Evolutionary conservation across 2,888 invertebrate genomes (phyloP), one percentile per base, ranked within the genome.

Genomic region (Amiota communis): DNA sequence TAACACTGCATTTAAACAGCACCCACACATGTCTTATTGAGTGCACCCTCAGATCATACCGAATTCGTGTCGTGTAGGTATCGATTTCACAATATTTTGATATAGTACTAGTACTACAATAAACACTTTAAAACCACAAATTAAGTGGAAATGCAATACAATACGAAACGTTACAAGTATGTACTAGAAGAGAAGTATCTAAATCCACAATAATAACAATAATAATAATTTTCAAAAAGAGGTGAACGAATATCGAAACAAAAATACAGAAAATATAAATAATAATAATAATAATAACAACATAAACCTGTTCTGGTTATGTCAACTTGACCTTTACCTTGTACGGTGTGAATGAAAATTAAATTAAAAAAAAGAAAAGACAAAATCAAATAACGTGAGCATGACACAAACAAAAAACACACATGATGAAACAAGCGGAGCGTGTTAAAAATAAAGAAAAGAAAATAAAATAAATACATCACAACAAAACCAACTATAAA

Each of bases 321-420:
- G 68, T 77, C 77, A 80, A 75, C 71, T 77, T 82, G 80, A 81
- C 83, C 80, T 81, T 80, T 77, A 83, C 81, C 80, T 83, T 80
- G 81, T 69, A 15, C 78, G 73, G 64, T 74, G 75, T 59, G 56
- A 56, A 36, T 23, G 53, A 49, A 20, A 51, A 13, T 68, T 53
- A 59, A 23, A 48, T 70, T 51, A 72, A 76, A 74, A 78, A 63
- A 63, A 71, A 77, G 72, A 80, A 73, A 73, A 74, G 72, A 75
- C 69, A 71, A 73, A 73, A 74, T 67, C 48, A 69, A 63, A 63
- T 36, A 36, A 63, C 61, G 61, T 36, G 61, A 15, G 61, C 59
- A 15, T 12, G 17, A 6, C 10, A 17, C 17, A 17, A 57, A 15
- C 3, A 57, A 59, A 36, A 36, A 36, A 36, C 3, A 6, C 36